Base-by-base conservation (phyloP, 2,797 vertebrate species). In the Hozukius guyotensis region DNA sequence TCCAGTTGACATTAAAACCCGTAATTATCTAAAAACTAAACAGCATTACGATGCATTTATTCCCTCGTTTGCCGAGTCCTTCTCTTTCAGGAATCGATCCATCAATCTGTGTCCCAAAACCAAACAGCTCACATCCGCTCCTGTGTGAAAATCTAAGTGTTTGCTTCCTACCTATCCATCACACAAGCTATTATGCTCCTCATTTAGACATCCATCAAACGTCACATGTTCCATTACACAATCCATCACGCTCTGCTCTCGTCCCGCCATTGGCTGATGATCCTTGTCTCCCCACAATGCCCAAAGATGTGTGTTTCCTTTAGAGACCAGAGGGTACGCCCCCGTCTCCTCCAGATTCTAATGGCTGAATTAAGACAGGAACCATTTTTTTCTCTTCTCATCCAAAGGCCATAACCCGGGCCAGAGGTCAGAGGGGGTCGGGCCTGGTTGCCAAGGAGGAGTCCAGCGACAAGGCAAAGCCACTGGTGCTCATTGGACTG, bases 101-200 rank as follows among this genome's bases (percentile, higher is more conserved):
- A 91, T 95, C 93, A 93, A 82, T 73, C 84, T 84, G 79, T 80
- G 83, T 88, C 88, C 57, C 24, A 18, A 77, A 87, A 80, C 80
- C 88, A 93, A 94, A 94, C 90, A 91, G 78, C 83, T 92, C 88
- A 93, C 91, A 94, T 96, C 94, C 94, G 91, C 84, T 94, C 67
- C 87, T 89, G 88, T 90, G 86, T 91, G 80, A 82, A 88, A 88
- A 82, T 78, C 79, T 73, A 91, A 94, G 92, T 89, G 87, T 83
- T 86, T 5, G 62, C 89, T 94, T 95, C 93, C 94, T 93, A 94
- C 87, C 91, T 94, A 92, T 95, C 94, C 88, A 89, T 95, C 93
- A 94, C 65, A 27, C 78, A 10, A 75, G 55, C 89, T 82, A 94
- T 95, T 94, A 93, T 91, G 69, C 72, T 67, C 31, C 76, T 84